phyloP scores from a whole-genome alignment of 2,797 vertebrate genomes.

The Melanotaenia maccullochi region DNA sequence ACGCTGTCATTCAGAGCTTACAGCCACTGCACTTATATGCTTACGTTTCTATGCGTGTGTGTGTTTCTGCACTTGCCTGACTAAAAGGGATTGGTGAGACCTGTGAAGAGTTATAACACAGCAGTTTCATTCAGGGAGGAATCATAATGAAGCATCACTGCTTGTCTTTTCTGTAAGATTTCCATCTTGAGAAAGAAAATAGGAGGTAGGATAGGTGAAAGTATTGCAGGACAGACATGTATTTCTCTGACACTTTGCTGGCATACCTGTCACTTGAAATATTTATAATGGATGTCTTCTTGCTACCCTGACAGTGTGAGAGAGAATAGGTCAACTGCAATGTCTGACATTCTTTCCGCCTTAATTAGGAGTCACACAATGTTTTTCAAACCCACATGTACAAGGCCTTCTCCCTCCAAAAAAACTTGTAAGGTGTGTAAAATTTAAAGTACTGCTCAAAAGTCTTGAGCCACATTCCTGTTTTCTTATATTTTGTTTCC shows the following conservation, averaged over 20 bases:
- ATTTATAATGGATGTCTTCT: constrained; percentile 67
- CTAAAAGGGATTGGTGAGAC: constrained; percentile 25
- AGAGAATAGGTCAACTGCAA: constrained; percentile 45
- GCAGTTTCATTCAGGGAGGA: constrained; percentile 48
- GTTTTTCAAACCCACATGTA: constrained; percentile 7
- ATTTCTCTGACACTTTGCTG: constrained; percentile 65
- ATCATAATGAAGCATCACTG: constrained; percentile 46
- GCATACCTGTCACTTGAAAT: constrained; percentile 69
- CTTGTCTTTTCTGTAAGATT: constrained; percentile 20
- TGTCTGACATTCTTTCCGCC: constrained; percentile 49
- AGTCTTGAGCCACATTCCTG: neutral
- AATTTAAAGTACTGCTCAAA: neutral
- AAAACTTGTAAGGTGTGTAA: neutral
- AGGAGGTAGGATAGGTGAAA: constrained; percentile 37
- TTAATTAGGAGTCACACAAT: constrained; percentile 54
- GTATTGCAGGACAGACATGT: constrained; percentile 57
- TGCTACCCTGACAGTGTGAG: constrained; percentile 44
- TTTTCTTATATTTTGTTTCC: neutral
- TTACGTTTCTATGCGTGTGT: constrained; percentile 25
- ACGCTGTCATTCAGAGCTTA: constrained; percentile 62
- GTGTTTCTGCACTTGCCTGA: constrained; percentile 17
- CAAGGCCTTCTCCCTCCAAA: neutral
- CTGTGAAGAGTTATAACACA: constrained; percentile 39
- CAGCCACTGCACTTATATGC: constrained; percentile 32
- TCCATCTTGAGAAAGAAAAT: constrained; percentile 39